Conservation (phyloP, 2,888 invertebrate species). For the Bombyx huttoni region DNA sequence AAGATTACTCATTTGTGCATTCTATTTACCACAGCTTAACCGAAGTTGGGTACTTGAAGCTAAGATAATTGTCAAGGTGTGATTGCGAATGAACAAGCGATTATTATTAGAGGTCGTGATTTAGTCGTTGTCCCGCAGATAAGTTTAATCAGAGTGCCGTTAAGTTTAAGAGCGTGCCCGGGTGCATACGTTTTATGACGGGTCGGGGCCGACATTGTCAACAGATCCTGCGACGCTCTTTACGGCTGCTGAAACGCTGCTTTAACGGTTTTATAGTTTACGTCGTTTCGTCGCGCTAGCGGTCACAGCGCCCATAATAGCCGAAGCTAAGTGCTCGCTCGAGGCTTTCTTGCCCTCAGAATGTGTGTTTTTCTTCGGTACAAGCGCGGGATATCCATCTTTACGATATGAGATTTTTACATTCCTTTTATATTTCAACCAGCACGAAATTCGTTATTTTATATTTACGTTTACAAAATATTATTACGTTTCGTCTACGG, state of each 20-base stretch:
- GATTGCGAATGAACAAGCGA: constrained; percentile 18
- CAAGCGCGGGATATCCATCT: constrained; percentile 58
- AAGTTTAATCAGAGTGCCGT: constrained; percentile 69
- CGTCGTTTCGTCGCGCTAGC: constrained; percentile 64
- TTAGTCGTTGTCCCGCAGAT: constrained; percentile 45
- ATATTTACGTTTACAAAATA: background rate
- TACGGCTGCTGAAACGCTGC: constrained; percentile 71
- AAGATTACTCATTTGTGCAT: too few relatives aligned
- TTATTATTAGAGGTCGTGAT: constrained; percentile 55
- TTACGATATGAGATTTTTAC: constrained; percentile 50
- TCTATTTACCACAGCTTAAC: too few relatives aligned
- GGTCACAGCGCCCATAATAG: constrained; percentile 68
- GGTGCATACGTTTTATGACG: constrained; percentile 70
- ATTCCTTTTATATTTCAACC: constrained; percentile 24
- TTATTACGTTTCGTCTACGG: background rate
- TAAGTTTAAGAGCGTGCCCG: constrained; percentile 63
- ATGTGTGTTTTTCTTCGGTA: constrained; percentile 59
- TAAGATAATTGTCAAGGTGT: too few relatives aligned
- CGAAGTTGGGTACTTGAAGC: too few relatives aligned
- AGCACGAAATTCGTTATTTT: background rate
- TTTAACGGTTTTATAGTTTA: constrained; percentile 73
- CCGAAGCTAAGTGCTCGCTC: constrained; percentile 66
- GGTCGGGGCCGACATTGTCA: constrained; percentile 66
- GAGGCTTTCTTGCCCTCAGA: constrained; percentile 56
- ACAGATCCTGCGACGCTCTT: constrained; percentile 71